These are phyloP conservation scores for Andrena marginata DNA, from an alignment of 2,888 invertebrate genomes.

Conservation along the genomic window DNA sequence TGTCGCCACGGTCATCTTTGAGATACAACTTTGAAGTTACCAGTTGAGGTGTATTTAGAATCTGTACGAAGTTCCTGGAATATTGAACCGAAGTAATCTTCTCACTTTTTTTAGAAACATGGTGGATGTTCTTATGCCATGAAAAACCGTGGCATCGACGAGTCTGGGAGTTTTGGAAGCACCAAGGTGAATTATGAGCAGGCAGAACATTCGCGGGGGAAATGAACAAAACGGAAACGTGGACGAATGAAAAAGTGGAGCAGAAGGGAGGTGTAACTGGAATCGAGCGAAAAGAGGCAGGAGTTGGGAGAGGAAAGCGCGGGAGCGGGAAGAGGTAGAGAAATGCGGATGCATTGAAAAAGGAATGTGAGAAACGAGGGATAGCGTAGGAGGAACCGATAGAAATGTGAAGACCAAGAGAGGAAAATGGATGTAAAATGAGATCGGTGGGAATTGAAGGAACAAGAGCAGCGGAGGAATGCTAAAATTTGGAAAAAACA, in stretches of 20 bases:
- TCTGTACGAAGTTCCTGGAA: too few species aligned
- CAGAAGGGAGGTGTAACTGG: conserved; percentile 35
- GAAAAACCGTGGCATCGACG: conserved; percentile 81
- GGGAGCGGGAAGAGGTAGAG: conserved; percentile 20
- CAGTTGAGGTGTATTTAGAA: too few species aligned
- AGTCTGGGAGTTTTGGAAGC: conserved; percentile 36
- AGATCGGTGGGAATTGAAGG: neutral
- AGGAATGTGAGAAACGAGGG: conserved; percentile 51
- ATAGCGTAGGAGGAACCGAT: conserved; percentile 24
- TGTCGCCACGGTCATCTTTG: too few species aligned
- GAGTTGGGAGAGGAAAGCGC: conserved; percentile 49
- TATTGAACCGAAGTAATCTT: too few species aligned
- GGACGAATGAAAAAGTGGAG: conserved; percentile 52
- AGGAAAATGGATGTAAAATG: conserved; percentile 21
- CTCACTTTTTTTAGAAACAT: conserved; percentile 11
- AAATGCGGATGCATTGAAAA: conserved; percentile 47
- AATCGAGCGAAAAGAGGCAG: conserved; percentile 37
- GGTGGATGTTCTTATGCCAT: conserved; percentile 55
- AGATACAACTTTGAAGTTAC: too few species aligned
- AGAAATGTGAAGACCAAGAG: conserved; percentile 40
- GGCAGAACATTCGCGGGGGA: conserved; percentile 25
- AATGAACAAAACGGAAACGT: conserved; percentile 35
- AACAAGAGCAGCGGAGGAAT: neutral
- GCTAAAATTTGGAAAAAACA: too few species aligned
- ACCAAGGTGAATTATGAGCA: conserved; percentile 25